Base-by-base conservation (phyloP, 2,888 invertebrate genomes). In the Drosophila affinis region DNA sequence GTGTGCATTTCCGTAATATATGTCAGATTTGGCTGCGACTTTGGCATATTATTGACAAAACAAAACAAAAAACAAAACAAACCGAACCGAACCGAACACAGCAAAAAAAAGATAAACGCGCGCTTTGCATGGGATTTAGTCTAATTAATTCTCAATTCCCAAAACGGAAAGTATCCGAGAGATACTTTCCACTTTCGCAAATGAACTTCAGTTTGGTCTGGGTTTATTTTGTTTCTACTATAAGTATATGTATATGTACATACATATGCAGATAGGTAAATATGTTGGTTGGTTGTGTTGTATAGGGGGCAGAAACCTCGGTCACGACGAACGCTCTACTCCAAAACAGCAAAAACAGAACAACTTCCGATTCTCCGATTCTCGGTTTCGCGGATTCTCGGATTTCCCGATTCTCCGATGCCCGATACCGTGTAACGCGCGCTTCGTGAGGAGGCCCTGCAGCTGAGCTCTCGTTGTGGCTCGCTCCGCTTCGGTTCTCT, bases 121-220 rank as follows among this genome's bases (percentile, higher is more conserved):
- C 79, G 74, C 67, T 69, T 78, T 60, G 72, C 71, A 76, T 78
- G 78, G 67, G 68, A 72, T 77, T 68, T 64, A 55, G 64, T 64
- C 64, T 75, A 62, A 56, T 62, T 68, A 67, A 67, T 57, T 67
- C 60, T 57, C 24, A 24, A 24, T 24, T 24, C 53, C 54, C 49
- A 55, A 65, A 57, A 70, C 70, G 68, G 64, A 79, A 78, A 57
- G 74, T 87, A 70, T 83, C 79, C 72, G 57, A 57, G 60, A 76
- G 67, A 78, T 85, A 81, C 84, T 87, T 85, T 85, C 83, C 76
- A 87, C 83, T 85, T 85, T 85, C 85, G 84, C 87, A 86, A 69
- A 63, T 71, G 62, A 74, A 62, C 62, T 59, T 59, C 18, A 65
- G 21, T 21, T 21, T 21, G 21, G 46, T 55, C 47, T 45, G 48